Evolutionary conservation across 2,797 vertebrate species (phyloP).

Genomic region (Eutrigla gurnardus): DNA sequence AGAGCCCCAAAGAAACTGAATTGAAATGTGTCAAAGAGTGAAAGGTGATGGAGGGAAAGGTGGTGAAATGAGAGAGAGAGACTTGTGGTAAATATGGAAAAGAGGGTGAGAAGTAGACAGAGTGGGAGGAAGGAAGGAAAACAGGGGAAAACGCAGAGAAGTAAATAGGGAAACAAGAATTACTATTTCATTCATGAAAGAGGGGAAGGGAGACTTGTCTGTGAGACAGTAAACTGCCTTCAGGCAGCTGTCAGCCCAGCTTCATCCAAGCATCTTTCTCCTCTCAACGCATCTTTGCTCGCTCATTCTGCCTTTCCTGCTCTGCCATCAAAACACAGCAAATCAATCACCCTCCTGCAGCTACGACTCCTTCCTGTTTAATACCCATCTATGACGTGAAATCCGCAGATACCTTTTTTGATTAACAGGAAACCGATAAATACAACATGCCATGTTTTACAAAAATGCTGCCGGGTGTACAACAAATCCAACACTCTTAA

Average conservation of each 20-base stretch:
- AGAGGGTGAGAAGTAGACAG: slow-evolving; percentile 12
- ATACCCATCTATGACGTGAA: slow-evolving; percentile 45
- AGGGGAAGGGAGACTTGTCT: slow-evolving; percentile 36
- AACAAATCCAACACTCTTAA: slow-evolving; percentile 2
- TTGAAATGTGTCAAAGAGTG: slow-evolving; percentile 27
- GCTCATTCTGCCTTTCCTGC: slow-evolving; percentile 42
- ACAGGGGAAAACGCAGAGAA: background rate
- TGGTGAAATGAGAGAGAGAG: background rate
- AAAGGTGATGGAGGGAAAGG: slow-evolving; percentile 9
- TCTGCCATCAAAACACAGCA: slow-evolving; percentile 59
- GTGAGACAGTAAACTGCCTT: slow-evolving; percentile 67
- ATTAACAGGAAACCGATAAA: slow-evolving; percentile 67
- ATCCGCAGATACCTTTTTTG: slow-evolving; percentile 59
- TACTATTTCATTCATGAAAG: slow-evolving; percentile 43
- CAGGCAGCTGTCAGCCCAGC: slow-evolving; percentile 72
- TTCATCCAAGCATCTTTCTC: slow-evolving; percentile 61
- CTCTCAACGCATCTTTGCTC: slow-evolving; percentile 38
- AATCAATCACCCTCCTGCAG: slow-evolving; percentile 69
- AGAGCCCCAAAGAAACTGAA: slow-evolving; percentile 9
- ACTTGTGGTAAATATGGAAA: slow-evolving; percentile 2
- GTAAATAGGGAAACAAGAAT: slow-evolving; percentile 16
- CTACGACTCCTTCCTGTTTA: slow-evolving; percentile 58
- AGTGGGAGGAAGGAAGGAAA: background rate
- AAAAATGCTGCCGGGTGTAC: slow-evolving; percentile 36
- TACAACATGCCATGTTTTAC: slow-evolving; percentile 50